Conservation (phyloP, 1,140 invertebrate genomes). For the Trachymyrmex septentrionalis region DNA sequence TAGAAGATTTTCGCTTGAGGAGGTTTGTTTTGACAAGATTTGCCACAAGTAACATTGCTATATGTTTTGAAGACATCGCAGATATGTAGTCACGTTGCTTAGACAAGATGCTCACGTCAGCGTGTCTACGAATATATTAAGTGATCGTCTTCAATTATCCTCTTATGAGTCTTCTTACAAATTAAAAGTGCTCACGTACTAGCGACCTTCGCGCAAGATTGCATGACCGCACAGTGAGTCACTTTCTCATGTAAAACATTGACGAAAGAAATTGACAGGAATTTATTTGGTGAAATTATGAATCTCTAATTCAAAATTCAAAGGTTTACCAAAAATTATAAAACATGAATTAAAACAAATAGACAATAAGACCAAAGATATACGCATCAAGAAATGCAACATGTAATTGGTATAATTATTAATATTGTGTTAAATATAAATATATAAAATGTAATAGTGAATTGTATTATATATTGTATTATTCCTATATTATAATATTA, state of each 20-base stretch:
- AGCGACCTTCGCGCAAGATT: conserved; percentile 18
- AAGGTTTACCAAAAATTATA: background rate
- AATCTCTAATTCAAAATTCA: background rate
- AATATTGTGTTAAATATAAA: background rate
- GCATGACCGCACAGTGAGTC: conserved; percentile 6
- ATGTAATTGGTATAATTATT: background rate
- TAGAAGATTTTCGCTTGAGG: background rate
- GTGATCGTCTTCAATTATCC: conserved; percentile 41
- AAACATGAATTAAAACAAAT: background rate
- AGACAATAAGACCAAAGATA: background rate
- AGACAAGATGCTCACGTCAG: background rate
- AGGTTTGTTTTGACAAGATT: background rate
- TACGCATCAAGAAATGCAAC: background rate
- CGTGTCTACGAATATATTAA: conserved; percentile 15
- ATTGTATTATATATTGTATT: background rate
- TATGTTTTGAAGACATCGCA: background rate
- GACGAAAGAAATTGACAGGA: background rate
- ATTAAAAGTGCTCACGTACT: conserved; percentile 31
- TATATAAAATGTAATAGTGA: background rate
- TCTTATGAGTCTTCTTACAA: conserved; percentile 31
- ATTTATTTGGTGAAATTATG: background rate
- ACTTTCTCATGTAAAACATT: background rate
- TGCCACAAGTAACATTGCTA: background rate
- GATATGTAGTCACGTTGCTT: background rate
- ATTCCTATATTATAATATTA: too few relatives aligned